Evolutionary conservation across 2,113 vertebrate species (phyloP).

Genomic region (Gymnogyps californianus): DNA sequence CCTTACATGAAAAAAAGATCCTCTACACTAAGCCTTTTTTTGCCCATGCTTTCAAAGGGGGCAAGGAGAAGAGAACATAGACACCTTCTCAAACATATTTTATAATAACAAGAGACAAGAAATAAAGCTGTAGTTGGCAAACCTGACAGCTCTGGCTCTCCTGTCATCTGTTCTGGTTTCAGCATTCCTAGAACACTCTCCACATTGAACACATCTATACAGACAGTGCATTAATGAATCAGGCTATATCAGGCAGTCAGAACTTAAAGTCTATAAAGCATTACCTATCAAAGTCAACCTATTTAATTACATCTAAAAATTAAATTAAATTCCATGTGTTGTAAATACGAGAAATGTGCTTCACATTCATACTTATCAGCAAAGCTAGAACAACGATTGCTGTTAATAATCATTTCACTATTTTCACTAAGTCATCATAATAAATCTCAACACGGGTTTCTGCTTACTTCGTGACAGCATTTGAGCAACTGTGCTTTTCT

Average conservation of each 20-base stretch:
- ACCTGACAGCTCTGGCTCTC: not conserved
- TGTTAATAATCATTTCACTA: not conserved
- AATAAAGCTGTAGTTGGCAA: not conserved
- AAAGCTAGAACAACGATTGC: not conserved
- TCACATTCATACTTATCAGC: not conserved
- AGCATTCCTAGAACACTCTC: not conserved
- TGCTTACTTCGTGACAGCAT: not conserved
- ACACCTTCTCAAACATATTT: not conserved
- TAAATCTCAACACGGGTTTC: not conserved
- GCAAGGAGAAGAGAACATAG: not conserved
- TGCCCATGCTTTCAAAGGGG: not conserved
- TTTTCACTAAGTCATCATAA: not conserved
- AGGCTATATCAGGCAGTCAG: not conserved
- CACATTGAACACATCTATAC: not conserved
- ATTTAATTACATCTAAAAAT: not conserved
- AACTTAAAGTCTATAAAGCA: not conserved
- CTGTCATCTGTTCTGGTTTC: not conserved
- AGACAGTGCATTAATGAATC: not conserved
- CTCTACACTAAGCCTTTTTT: not conserved
- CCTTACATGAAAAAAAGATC: not conserved
- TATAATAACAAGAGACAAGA: not conserved
- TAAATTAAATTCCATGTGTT: not conserved
- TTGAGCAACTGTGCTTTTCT: not conserved
- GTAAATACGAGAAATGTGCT: not conserved
- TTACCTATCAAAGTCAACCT: not conserved